These are phyloP conservation scores for Allobates femoralis DNA, from an alignment of 2,797 vertebrate genomes.

Conservation along the genomic window DNA sequence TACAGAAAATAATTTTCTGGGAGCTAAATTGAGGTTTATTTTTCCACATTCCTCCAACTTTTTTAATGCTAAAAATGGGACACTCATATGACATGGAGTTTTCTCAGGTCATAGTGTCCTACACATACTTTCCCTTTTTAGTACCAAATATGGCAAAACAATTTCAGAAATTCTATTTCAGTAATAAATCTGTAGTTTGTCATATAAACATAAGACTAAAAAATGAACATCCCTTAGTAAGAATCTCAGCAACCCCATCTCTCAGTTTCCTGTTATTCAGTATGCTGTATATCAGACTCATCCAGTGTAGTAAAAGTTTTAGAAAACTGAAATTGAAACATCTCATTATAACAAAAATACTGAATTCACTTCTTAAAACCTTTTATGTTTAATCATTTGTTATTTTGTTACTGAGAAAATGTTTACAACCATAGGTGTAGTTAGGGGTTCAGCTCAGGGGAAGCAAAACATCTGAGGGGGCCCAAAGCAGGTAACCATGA, in stretches of 20 bases:
- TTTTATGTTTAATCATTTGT: too few species aligned
- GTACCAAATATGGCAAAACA: slow-evolving; percentile 14
- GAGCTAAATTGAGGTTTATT: background rate
- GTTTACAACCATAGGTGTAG: too few species aligned
- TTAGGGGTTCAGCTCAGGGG: too few species aligned
- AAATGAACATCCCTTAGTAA: background rate
- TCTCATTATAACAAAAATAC: background rate
- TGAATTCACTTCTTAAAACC: background rate
- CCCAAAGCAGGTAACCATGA: too few species aligned
- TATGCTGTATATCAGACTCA: background rate
- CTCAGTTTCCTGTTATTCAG: background rate
- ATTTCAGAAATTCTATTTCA: slow-evolving; percentile 15
- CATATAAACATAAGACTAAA: slow-evolving; percentile 18
- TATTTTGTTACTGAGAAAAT: too few species aligned
- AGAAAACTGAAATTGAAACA: background rate
- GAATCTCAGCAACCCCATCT: background rate
- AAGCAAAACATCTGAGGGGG: too few species aligned
- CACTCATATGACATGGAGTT: slow-evolving; percentile 10
- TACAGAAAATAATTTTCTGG: background rate
- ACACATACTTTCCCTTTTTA: slow-evolving; percentile 1
- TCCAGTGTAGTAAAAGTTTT: background rate
- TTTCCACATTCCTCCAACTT: slow-evolving; percentile 10
- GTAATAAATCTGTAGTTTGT: slow-evolving; percentile 9
- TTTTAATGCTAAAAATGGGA: background rate
- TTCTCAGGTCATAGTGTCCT: background rate